Base-by-base conservation (phyloP, 2,888 invertebrate species). In the Norana najaformis region DNA sequence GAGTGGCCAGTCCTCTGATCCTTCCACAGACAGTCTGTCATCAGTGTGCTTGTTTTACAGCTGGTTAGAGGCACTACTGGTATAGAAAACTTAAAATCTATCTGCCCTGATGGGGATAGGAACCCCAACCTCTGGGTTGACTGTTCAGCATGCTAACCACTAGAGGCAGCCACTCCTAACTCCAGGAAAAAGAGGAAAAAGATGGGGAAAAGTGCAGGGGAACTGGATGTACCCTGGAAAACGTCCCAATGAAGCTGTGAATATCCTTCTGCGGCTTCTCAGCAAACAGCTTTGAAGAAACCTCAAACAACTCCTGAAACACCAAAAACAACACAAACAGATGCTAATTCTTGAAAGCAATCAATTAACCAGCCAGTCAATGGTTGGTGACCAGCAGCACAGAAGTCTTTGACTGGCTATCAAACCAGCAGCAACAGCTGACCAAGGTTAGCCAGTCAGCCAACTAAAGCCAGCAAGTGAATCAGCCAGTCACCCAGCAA, bases 221-320 rank as follows among this genome's bases (percentile, higher is more conserved):
- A 69, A n/a, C 37, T 20, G 82, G 14, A 92, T 93, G 90, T 90
- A 94, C 95, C 92, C 93, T 92, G 88, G 93, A 93, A 90, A 94
- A 95, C 30, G 94, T 94, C n/a, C 95, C 95, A 41, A 94, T 93
- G 93, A 95, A 99, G 88, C 97, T 97, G 95, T 99, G 98, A 93
- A 99, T 99, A 95, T 99, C 99, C 94, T 97, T 97, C 95, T 99
- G 98, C 0, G 99, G 99, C 94, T 98, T 98, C 94, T 99, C 99
- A 0, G 98, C 98, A 95, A 97, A 98, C 91, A 99, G 96, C 93
- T 97, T 97, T 0, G 98, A 98, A 94, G 97, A 97, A 90, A 98
- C 97, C 91, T 95, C 95, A 92, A 96, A 94, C 36, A 96, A 94
- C 83, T 95, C 95, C 95, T 95, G 91, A 11, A 92, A 93, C 69